A percentile compares a stretch with the other conserved stretches of the same genome.
Evolutionary conservation across 1,140 invertebrate genomes (phyloP).

Genomic region (Platorchestia sp.): DNA sequence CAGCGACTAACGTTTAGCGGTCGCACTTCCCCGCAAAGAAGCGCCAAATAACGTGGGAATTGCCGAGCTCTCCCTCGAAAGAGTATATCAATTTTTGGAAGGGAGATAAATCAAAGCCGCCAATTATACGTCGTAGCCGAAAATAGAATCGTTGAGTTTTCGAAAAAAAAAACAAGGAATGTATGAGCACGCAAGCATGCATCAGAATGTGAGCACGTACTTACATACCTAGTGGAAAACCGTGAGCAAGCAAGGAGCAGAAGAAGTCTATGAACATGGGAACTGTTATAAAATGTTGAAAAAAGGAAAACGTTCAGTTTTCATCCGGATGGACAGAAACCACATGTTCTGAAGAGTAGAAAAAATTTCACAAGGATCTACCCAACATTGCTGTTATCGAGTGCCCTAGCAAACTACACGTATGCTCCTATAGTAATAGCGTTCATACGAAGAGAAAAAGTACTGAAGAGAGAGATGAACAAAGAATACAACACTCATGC

Average conservation of each 20-base stretch:
- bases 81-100: neutral
- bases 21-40: neutral
- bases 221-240: neutral
- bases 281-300: neutral
- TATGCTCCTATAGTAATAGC: too few species aligned
- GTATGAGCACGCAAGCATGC: neutral
- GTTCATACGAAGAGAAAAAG: too few species aligned
- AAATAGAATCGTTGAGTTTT: neutral
- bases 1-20: slow-evolving; percentile 27
- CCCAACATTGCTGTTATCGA: neutral
- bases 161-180: neutral
- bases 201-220: neutral
- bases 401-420: too few species aligned
- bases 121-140: neutral
- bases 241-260: neutral
- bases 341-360: neutral
- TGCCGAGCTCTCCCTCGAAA: neutral
- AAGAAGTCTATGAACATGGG: neutral
- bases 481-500: neutral
- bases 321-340: neutral
- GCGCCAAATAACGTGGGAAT: slow-evolving; percentile 27
- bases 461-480: too few species aligned
- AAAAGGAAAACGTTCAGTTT: neutral
- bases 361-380: neutral
- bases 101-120: neutral